These are phyloP conservation scores for Tonatia bakeri DNA, from an alignment of 2,113 vertebrate species.

Conservation along the genomic window DNA sequence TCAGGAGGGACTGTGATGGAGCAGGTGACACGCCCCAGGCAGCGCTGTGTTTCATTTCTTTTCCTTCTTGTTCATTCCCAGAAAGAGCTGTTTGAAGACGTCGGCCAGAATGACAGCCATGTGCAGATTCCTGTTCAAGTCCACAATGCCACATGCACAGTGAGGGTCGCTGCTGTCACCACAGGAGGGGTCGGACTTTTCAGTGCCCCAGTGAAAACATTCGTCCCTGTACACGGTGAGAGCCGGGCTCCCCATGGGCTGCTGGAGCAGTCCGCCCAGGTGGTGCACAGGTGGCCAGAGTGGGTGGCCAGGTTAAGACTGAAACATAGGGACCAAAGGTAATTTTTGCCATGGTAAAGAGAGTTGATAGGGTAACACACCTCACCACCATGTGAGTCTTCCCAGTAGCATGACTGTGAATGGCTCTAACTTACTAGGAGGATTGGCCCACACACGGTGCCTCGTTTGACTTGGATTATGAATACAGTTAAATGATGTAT, in stretches of 20 bases:
- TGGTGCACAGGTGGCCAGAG: neutral
- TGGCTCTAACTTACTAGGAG: neutral
- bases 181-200: slow-evolving; percentile 88
- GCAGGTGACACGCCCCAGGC: no score
- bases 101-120: neutral
- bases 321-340: neutral
- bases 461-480: neutral
- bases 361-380: neutral
- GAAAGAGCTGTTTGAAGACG: slow-evolving; percentile 61
- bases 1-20: neutral
- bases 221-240: slow-evolving; percentile 86
- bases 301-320: neutral
- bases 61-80: slow-evolving; percentile 42
- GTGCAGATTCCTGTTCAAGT: slow-evolving; percentile 72
- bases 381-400: neutral
- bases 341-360: neutral
- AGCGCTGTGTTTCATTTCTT: neutral
- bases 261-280: neutral
- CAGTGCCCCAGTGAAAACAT: slow-evolving; percentile 82
- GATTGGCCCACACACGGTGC: neutral
- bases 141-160: slow-evolving; percentile 87
- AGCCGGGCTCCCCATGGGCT: neutral
- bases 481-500: neutral
- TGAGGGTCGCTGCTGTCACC: slow-evolving; percentile 89
- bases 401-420: fast-evolving